These are phyloP conservation scores for Ariolimax columbianus DNA, from an alignment of 2,888 invertebrate species.

Conservation along the genomic window DNA sequence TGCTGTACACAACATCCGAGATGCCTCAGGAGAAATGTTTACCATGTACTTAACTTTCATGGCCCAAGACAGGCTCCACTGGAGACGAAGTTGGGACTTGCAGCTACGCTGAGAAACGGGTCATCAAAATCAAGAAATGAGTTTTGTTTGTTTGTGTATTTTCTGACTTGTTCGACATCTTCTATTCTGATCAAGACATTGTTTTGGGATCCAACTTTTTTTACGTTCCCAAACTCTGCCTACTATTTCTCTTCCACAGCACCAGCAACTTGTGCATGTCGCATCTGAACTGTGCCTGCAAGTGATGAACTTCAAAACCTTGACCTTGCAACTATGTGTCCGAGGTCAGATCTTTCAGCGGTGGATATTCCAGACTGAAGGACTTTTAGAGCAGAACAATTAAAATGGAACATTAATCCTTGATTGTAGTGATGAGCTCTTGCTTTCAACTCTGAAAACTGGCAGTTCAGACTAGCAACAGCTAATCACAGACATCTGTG, in stretches of 20 bases:
- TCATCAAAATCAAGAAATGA: too few species aligned
- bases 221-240: not conserved
- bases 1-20: too few species aligned
- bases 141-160: too few species aligned
- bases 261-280: constrained; percentile 34
- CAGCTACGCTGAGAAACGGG: too few species aligned
- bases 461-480: too few species aligned
- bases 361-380: constrained; percentile 41
- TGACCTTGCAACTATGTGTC: constrained; percentile 28
- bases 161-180: not conserved
- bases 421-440: too few species aligned
- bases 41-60: too few species aligned
- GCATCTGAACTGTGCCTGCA: constrained; percentile 30
- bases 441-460: too few species aligned
- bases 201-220: not conserved
- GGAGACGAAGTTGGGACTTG: too few species aligned
- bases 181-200: not conserved
- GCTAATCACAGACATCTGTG: too few species aligned
- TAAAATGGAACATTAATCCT: not conserved
- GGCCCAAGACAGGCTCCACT: too few species aligned
- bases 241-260: not conserved
- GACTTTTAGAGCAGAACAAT: constrained; percentile 25
- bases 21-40: too few species aligned
- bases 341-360: constrained; percentile 20
- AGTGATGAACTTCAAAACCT: not conserved